Base-by-base conservation (phyloP, 2,113 vertebrate species). In the Alaudala cheleensis region DNA sequence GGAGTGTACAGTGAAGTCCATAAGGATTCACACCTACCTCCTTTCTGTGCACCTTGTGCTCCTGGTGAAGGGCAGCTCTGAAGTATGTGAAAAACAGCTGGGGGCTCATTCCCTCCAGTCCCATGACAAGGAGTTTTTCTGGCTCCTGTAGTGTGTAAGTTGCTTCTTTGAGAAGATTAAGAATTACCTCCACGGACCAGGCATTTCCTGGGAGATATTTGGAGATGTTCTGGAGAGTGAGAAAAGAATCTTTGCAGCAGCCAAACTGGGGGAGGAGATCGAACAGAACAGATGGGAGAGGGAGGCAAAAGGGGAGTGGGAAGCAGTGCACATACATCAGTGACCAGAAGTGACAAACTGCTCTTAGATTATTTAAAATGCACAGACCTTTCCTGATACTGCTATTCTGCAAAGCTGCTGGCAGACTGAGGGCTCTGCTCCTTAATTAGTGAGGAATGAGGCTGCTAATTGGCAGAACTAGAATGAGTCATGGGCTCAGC, bases 221-320 rank as follows among this genome's bases (percentile, higher is more conserved):
- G 67, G 77, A 91, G 65, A 60, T 33, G 34, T 74, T 64, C 76
- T 40, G 69, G 69, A 60, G 69, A 67, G 24, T 25, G 39, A 90
- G 47, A 72, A 76, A 50, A 86, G 66, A 67, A 72, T 62, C 61
- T 44, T 37, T 70, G 65, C 53, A 71, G 86, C 73, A 92, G 91
- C 81, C 89, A 81, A 69, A 74, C 57, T 69, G 93, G 37, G 72
- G 91, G 93, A 93, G 65, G 83, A 93, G 78, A 67, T 28, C 78
- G 86, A 91, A 40, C 39, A n/a, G 88, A 95, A 73, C 95, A 97
- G 93, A 95, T 95, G 91, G 94, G 54, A 92, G 91, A 73, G 49
- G 91, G 95, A 91, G 73, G 81, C 19, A 0, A 70, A 90, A 67
- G 91, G 84, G 81, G 73, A 54, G 74, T 93, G 62, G 91, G 84